Evolutionary conservation across 2,113 vertebrate genomes (phyloP).

Genomic region (Athene cunicularia): DNA sequence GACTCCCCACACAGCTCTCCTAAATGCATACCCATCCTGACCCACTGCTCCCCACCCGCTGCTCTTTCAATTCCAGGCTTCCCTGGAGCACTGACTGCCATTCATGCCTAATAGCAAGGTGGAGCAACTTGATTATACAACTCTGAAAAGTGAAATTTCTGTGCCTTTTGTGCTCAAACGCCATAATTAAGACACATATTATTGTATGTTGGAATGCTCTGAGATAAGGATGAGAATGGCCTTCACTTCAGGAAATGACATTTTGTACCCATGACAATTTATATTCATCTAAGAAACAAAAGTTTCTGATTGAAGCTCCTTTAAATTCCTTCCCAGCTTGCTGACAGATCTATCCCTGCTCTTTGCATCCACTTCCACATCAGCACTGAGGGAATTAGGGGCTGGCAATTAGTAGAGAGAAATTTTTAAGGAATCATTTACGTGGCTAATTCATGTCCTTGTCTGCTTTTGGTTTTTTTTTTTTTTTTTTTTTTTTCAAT

Average conservation of each 20-base stretch:
- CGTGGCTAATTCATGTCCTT: neutral
- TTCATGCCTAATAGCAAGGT: slow-evolving; percentile 69
- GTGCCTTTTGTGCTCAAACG: slow-evolving; percentile 15
- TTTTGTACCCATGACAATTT: slow-evolving; percentile 22
- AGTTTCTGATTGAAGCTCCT: slow-evolving; percentile 9
- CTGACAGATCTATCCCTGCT: neutral
- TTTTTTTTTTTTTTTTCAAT: neutral
- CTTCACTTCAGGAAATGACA: slow-evolving; percentile 42
- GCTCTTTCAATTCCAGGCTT: slow-evolving; percentile 61
- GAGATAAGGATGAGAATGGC: slow-evolving; percentile 8
- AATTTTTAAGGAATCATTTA: slow-evolving; percentile 1
- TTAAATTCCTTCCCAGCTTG: neutral
- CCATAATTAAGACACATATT: slow-evolving; percentile 50
- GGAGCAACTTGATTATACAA: slow-evolving; percentile 67
- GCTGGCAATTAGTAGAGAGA: neutral
- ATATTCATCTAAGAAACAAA: slow-evolving; percentile 38
- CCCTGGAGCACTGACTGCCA: slow-evolving; percentile 62
- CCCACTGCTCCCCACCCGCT: slow-evolving; percentile 56
- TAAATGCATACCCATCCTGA: slow-evolving; percentile 51
- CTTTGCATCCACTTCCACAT: neutral
- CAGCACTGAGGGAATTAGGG: neutral
- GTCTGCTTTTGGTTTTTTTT: neutral
- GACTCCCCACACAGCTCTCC: slow-evolving; percentile 61
- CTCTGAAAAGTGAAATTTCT: slow-evolving; percentile 57
- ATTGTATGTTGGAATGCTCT: slow-evolving; percentile 3